Percentiles rank a stretch among this genome's conserved stretches.
These are phyloP conservation scores for Vireo griseus DNA, from an alignment of 2,797 vertebrate species.

Conservation along the genomic window DNA sequence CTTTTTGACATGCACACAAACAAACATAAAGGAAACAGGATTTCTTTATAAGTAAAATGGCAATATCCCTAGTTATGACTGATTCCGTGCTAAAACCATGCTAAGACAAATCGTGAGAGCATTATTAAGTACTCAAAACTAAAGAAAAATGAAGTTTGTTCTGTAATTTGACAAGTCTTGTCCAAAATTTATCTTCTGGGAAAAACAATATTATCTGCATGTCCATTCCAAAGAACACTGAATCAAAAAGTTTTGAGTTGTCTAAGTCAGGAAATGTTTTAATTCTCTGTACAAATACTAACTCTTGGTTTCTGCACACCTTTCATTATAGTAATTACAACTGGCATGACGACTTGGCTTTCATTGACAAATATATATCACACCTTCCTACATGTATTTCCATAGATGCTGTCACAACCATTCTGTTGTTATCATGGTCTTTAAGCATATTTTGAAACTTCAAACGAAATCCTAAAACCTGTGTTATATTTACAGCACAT, in stretches of 20 bases:
- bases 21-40: not conserved
- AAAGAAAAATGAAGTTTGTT: not conserved
- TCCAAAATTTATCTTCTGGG: not conserved
- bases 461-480: not conserved
- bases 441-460: not conserved
- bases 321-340: not conserved
- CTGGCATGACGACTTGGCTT: not conserved
- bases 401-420: not conserved
- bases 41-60: not conserved
- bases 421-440: not conserved
- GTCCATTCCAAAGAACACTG: not conserved
- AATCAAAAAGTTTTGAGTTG: not conserved
- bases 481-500: not conserved
- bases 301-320: not conserved
- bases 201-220: not conserved
- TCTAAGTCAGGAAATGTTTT: not conserved
- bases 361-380: not conserved
- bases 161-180: not conserved
- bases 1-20: constrained; percentile 15
- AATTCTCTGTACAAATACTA: not conserved
- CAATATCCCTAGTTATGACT: not conserved
- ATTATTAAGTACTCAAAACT: not conserved
- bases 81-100: not conserved
- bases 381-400: not conserved
- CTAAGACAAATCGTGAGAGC: not conserved